Evolutionary conservation across 64 coral and sea anemone species (phyloP).

Genomic region (Cladopsammia gracilis): DNA sequence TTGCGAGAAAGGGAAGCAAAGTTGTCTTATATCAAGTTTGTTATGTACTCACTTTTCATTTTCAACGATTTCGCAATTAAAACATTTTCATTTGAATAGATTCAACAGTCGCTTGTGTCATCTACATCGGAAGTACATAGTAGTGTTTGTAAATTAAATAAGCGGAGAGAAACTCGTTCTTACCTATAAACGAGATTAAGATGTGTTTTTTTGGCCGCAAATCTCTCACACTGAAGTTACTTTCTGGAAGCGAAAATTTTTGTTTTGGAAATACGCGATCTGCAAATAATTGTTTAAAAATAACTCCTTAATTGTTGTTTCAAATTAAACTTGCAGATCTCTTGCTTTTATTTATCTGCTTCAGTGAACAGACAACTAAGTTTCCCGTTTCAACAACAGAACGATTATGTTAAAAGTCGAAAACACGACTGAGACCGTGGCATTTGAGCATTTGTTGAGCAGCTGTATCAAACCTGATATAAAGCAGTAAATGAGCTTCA

Average conservation of each 20-base stretch:
- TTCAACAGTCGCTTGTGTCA: not conserved
- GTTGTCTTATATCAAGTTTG: not conserved
- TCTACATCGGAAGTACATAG: not conserved
- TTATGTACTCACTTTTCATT: not conserved
- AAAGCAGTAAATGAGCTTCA: not conserved
- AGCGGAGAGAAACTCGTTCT: not conserved
- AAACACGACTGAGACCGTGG: too few relatives aligned
- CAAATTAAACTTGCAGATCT: conserved; percentile 22
- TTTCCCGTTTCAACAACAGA: not conserved
- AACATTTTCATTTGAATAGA: not conserved
- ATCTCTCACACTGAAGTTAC: too few relatives aligned
- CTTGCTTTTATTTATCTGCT: not conserved
- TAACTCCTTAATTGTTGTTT: not conserved
- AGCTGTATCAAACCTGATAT: not conserved
- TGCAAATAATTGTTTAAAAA: not conserved
- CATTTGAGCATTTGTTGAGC: not conserved
- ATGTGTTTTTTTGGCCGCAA: too few relatives aligned
- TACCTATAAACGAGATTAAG: not conserved
- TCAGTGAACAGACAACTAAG: not conserved
- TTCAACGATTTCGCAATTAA: not conserved
- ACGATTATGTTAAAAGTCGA: too few relatives aligned
- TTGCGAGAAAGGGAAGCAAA: not conserved
- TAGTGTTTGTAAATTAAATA: not conserved
- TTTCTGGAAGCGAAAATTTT: too few relatives aligned
- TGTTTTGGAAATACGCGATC: too few relatives aligned